These are phyloP conservation scores for Hoplostethus mediterraneus DNA, from an alignment of 2,797 vertebrate genomes.

Conservation along the genomic window DNA sequence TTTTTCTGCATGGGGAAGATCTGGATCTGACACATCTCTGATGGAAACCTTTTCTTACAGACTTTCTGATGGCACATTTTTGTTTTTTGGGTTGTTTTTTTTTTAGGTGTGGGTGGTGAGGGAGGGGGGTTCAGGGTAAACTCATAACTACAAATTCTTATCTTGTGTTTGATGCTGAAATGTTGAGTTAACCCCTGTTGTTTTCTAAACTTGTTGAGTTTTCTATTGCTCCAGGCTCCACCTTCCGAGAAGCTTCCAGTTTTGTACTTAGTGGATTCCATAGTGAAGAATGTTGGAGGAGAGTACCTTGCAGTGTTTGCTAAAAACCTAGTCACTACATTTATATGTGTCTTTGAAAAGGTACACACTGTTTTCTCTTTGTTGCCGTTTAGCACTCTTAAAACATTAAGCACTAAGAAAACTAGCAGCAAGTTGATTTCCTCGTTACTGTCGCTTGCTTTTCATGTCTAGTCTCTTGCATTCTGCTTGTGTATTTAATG, in stretches of 20 bases:
- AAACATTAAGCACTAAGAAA: slow-evolving; percentile 35
- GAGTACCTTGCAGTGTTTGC: slow-evolving; percentile 99
- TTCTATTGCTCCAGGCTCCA: slow-evolving; percentile 97
- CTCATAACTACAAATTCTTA: too few relatives aligned
- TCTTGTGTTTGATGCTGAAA: slow-evolving; percentile 56
- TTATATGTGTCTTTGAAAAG: slow-evolving; percentile 99
- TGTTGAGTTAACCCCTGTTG: slow-evolving; percentile 82
- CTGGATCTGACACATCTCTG: not conserved
- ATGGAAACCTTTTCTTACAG: too few relatives aligned
- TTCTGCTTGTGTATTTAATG: slow-evolving; percentile 36
- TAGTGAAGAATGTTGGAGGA: slow-evolving; percentile 99
- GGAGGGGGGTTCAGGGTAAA: slow-evolving; percentile 1
- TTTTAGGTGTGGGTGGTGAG: not conserved
- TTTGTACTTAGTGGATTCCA: slow-evolving; percentile 99
- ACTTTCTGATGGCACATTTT: not conserved
- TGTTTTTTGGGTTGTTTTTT: not conserved
- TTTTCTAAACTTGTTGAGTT: slow-evolving; percentile 99
- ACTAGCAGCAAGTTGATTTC: slow-evolving; percentile 45
- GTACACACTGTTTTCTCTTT: slow-evolving; percentile 88
- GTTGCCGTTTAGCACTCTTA: slow-evolving; percentile 53
- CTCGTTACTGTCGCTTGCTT: slow-evolving; percentile 67
- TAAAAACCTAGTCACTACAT: slow-evolving; percentile 99
- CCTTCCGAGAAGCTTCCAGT: slow-evolving; percentile 97
- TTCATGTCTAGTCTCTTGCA: slow-evolving; percentile 44
- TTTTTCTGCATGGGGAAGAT: too few relatives aligned